Percentiles rank a stretch among this genome's conserved stretches.
Conservation (phyloP, 2,797 vertebrate species). For the Enteromius thamalakanensis region DNA sequence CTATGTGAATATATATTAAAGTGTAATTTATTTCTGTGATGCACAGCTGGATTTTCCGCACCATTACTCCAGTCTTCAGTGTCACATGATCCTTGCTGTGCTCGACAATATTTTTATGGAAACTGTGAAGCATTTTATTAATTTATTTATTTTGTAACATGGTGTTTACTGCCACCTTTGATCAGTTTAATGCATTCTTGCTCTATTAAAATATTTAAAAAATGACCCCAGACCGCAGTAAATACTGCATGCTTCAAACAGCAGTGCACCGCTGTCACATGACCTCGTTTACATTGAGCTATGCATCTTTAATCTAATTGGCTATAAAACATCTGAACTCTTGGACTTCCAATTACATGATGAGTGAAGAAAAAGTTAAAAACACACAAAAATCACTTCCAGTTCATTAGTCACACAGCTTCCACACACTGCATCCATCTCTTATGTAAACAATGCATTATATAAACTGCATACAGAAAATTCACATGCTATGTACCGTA, state of each 20-base stretch:
- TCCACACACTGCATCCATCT: neutral
- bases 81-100: neutral
- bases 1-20: neutral
- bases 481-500: neutral
- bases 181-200: neutral
- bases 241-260: neutral
- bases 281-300: neutral
- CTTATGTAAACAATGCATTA: neutral
- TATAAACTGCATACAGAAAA: neutral
- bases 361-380: neutral
- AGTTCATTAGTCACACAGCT: neutral
- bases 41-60: neutral
- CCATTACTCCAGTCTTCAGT: neutral
- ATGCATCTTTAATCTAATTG: neutral
- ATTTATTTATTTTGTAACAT: neutral
- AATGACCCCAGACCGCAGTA: neutral
- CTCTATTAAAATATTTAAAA: neutral
- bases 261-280: neutral
- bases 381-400: neutral
- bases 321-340: neutral
- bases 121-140: neutral
- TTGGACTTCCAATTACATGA: neutral
- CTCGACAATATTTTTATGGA: neutral
- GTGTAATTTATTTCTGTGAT: too few species aligned
- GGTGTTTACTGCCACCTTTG: neutral